Percentiles rank a stretch among this genome's conserved stretches.
These are phyloP conservation scores for Burhinus bistriatus DNA, from an alignment of 2,113 vertebrate genomes.

Conservation along the genomic window DNA sequence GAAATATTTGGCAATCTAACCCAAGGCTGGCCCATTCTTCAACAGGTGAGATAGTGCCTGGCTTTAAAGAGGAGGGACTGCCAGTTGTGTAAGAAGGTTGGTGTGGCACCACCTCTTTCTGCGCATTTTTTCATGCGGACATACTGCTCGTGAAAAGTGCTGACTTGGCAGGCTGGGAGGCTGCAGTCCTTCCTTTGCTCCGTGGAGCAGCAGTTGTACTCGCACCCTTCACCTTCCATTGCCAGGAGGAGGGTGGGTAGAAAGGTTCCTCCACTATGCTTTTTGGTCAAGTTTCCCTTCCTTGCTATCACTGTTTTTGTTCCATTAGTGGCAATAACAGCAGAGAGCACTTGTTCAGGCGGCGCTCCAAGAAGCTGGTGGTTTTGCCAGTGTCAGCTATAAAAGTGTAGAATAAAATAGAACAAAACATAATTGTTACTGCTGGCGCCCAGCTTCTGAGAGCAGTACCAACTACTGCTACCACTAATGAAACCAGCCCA, in stretches of 20 bases:
- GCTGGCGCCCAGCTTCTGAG: background rate
- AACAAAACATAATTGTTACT: background rate
- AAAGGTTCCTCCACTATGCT: background rate
- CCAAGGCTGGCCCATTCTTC: background rate
- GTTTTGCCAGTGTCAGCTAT: background rate
- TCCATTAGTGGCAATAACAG: background rate
- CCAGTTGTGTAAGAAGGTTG: background rate
- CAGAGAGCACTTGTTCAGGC: background rate
- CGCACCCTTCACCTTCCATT: background rate
- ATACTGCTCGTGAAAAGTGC: background rate
- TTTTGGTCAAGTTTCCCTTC: background rate
- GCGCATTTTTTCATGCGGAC: accelerated
- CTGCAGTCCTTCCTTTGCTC: background rate
- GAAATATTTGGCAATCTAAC: background rate
- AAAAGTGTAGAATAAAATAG: background rate
- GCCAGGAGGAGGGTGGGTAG: background rate
- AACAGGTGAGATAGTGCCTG: background rate
- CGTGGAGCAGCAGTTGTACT: background rate
- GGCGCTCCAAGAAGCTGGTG: background rate
- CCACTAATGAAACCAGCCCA: background rate
- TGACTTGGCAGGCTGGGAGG: no score
- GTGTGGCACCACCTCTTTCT: background rate
- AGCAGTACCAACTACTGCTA: background rate
- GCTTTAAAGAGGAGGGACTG: background rate
- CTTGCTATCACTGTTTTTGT: background rate